Percentiles rank a stretch among this genome's conserved stretches.
Evolutionary conservation across 2,888 invertebrate genomes (phyloP).

Genomic region (Synergus gifuensis): DNA sequence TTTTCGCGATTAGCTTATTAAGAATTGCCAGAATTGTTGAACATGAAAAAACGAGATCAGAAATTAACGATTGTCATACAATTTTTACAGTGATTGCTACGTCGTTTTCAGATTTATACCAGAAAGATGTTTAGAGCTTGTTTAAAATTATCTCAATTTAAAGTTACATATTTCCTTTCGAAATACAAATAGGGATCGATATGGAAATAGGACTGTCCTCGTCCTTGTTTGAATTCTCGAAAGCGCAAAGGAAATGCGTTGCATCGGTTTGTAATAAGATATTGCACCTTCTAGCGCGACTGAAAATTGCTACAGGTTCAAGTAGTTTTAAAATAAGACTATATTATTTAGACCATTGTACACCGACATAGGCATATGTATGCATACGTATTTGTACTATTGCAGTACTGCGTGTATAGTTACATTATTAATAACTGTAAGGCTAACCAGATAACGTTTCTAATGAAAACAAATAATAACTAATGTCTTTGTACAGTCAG

Average conservation of each 20-base stretch:
- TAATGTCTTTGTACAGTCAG: slow-evolving; percentile 60
- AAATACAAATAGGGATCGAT: slow-evolving; percentile 31
- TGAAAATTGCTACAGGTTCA: slow-evolving; percentile 41
- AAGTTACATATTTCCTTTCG: slow-evolving; percentile 1
- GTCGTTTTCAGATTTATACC: slow-evolving; percentile 24
- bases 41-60: not conserved
- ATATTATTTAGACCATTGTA: slow-evolving; percentile 7
- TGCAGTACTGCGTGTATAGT: slow-evolving; percentile 57
- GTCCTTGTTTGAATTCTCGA: slow-evolving; percentile 24
- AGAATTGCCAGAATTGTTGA: not conserved
- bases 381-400: slow-evolving; percentile 13
- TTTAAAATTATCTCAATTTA: slow-evolving; percentile 13
- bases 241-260: slow-evolving; percentile 20
- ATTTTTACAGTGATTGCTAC: slow-evolving; percentile 32
- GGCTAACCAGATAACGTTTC: slow-evolving; percentile 59
- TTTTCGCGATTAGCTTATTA: not conserved
- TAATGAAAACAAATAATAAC: slow-evolving; percentile 59
- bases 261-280: slow-evolving; percentile 27
- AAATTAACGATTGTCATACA: slow-evolving; percentile 7
- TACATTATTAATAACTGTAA: slow-evolving; percentile 51
- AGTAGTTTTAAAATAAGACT: slow-evolving; percentile 33
- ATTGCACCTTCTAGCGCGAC: slow-evolving; percentile 38
- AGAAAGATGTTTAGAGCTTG: slow-evolving; percentile 29
- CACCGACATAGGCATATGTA: slow-evolving; percentile 17
- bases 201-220: not conserved